Evolutionary conservation across 2,888 invertebrate genomes (phyloP), one percentile per base, ranked within the genome.

Genomic region (Harpagoxenus sublaevis): DNA sequence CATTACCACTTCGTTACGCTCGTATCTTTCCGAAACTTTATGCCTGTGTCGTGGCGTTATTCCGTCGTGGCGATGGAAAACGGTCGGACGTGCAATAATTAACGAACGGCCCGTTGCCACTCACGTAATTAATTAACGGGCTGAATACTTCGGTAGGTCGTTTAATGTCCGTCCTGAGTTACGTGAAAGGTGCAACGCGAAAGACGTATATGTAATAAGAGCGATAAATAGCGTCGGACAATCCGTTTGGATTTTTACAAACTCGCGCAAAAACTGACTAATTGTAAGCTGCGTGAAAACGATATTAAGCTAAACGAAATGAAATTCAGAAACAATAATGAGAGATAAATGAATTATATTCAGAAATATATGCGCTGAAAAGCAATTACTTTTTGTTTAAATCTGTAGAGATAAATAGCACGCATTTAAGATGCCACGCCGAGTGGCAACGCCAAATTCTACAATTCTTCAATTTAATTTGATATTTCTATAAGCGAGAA

Each of bases 1-100:
- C 90, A 92, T 93, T 93, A 92, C 91, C 90, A 91, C 91, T 93
- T 93, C 92, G 93, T 91, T 92, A 93, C 92, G 92, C 92, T 92
- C 89, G 85, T 89, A 91, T 90, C 89, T 92, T 92, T 89, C 91
- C 91, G 89, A 92, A 92, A 92, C 89, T 86, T 89, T 87, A 87
- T 90, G 86, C 84, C 81, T 83, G 35, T 28, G 74, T 60, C 77
- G 48, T 45, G 78, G 81, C 84, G 70, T 70, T 45, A 73, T 71
- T 84, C 77, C 85, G 71, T 84, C 68, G 83, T 28, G 55, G 77
- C 83, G 51, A 71, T 77, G 75, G 85, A 83, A 84, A 66, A 65
- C 63, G 84, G 68, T 86, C 68, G 83, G 87, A 84, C 88, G 84
- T 87, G 81, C 51, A 66, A 79, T 84, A 87, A 84, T 90, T 86